These are phyloP conservation scores for Gadus macrocephalus DNA, from an alignment of 2,113 vertebrate genomes.

Conservation along the genomic window DNA sequence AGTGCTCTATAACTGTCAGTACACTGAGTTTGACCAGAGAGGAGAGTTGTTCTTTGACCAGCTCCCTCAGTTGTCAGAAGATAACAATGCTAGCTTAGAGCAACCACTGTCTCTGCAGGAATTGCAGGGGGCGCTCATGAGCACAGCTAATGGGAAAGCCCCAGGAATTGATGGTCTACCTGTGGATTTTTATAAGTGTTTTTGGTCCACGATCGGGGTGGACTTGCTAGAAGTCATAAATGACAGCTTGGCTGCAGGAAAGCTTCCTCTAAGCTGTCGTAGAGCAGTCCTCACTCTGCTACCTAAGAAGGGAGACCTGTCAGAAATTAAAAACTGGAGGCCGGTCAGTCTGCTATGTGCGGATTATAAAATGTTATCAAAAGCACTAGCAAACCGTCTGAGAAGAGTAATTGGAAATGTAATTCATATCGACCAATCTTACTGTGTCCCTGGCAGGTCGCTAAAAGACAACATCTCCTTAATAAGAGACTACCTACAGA, in stretches of 20 bases:
- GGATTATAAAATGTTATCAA: not conserved
- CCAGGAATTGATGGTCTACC: no score
- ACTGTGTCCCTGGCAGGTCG: not conserved
- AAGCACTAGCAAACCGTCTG: not conserved
- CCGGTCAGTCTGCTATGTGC: not conserved
- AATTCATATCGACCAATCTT: not conserved
- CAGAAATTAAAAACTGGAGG: not conserved
- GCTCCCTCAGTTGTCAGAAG: no score
- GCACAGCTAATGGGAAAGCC: no score
- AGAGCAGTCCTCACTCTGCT: not conserved
- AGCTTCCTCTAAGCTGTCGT: not conserved
- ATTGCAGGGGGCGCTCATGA: no score
- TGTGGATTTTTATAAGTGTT: no score
- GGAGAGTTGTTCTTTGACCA: not conserved
- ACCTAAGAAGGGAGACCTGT: not conserved
- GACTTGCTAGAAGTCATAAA: no score
- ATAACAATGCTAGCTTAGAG: no score
- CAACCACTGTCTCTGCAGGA: no score
- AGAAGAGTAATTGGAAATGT: not conserved
- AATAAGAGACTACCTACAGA: not conserved
- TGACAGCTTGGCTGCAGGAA: no score
- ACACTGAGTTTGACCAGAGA: not conserved
- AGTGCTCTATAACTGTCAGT: not conserved
- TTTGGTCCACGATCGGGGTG: no score
- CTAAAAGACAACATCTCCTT: no score